phyloP scores from a whole-genome alignment of 2,113 vertebrate species.

The Gopherus flavomarginatus region DNA sequence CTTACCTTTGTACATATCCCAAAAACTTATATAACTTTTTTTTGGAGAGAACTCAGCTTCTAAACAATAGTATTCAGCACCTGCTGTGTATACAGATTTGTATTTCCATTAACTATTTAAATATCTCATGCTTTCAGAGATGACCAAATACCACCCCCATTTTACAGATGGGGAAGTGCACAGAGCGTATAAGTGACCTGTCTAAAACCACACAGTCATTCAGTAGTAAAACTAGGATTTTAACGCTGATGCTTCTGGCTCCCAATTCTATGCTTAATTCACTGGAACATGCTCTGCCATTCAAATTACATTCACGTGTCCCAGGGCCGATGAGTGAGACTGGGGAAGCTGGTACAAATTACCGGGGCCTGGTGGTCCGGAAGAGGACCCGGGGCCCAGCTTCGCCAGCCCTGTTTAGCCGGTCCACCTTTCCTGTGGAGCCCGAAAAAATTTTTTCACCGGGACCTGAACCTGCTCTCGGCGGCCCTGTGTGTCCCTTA shows the following conservation, averaged over 20 bases:
- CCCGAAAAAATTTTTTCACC: too few relatives aligned
- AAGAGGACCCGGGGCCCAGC: too few relatives aligned
- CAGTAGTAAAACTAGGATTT: not conserved
- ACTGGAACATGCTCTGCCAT: not conserved
- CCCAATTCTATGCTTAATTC: not conserved
- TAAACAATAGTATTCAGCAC: not conserved
- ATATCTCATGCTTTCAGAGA: not conserved
- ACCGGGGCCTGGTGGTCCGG: too few relatives aligned
- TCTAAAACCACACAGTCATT: not conserved
- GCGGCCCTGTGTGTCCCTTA: accelerated
- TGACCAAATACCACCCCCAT: not conserved
- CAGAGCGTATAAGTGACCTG: not conserved
- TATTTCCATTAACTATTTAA: not conserved
- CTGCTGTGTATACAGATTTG: not conserved
- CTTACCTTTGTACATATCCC: not conserved
- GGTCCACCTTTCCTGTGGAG: too few relatives aligned
- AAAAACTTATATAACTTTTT: not conserved
- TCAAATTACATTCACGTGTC: not conserved
- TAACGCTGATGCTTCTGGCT: not conserved
- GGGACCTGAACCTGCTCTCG: too few relatives aligned
- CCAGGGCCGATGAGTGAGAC: too few relatives aligned
- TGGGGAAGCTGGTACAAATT: too few relatives aligned
- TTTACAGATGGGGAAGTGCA: not conserved
- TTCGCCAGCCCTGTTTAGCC: too few relatives aligned
- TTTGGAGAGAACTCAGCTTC: not conserved